Evolutionary conservation across 2,797 vertebrate genomes (phyloP), one percentile per base, ranked within the genome.

Genomic region (Pogonophryne albipinna): DNA sequence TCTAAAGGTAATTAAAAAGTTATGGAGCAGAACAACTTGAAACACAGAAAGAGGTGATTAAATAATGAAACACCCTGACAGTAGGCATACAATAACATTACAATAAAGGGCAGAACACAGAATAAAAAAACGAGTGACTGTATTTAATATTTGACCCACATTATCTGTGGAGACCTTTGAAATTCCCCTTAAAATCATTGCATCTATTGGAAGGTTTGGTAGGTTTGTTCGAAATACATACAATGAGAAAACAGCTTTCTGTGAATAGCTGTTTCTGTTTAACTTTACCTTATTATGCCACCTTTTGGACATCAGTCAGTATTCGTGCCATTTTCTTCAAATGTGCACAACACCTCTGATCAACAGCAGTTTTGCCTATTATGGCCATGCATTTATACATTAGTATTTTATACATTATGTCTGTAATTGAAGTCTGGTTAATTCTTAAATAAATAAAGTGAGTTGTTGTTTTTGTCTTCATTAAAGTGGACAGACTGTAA

Each of bases 71-170:
- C 6, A 58, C 10, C 5, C 9, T 58, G 41, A 57, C 44, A 50
- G 20, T 5, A 10, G 14, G 65, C 72, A 20, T n/a, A 38, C 7
- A 38, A 38, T 38, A 63, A 62, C 10, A 41, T 49, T 46, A 58
- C 46, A 60, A 17, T n/a, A 16, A 17, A 51, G n/a, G 45, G 45
- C 49, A 71, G n/a, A 65, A 63, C 15, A 51, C n/a, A 52, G 13
- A 60, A 53, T 61, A 4, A 72, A n/a, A 7, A 55, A 19, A 59
- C 34, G 27, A 38, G 14, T 2, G 2, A 31, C 10, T 51, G 10
- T 57, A 71, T 72, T 10, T 44, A 62, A 52, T 56, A n/a, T 61
- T 44, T 71, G 17, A 66, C 49, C 61, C 23, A 27, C 17, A 10
- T 14, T 1, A 47, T 16, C 20, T 55, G 9, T 31, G 6, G 41